phyloP scores from a whole-genome alignment of 2,888 invertebrate genomes.

The Brachypterus glaber region DNA sequence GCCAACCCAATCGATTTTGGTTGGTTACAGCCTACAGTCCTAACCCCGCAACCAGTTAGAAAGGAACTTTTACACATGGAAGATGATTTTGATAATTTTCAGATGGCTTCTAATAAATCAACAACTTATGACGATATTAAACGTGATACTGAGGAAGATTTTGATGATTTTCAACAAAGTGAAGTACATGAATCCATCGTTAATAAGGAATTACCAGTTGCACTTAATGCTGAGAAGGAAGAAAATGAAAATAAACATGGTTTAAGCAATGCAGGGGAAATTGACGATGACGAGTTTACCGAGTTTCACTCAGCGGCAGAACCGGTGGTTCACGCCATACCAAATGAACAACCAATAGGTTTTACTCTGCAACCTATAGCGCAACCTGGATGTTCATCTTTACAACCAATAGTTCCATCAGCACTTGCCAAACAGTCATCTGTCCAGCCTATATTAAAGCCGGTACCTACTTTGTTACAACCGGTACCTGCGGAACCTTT shows the following conservation, averaged over 20 bases:
- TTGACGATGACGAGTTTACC: conserved; percentile 37
- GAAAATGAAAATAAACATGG: conserved; percentile 3
- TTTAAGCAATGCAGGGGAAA: background rate
- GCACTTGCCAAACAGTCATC: too few relatives aligned
- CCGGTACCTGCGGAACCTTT: conserved; percentile 13
- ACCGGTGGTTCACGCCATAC: background rate
- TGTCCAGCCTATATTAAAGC: too few relatives aligned
- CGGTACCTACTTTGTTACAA: conserved; percentile 17
- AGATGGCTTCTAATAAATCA: conserved; percentile 22
- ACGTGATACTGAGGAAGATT: background rate
- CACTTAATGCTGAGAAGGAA: too few relatives aligned
- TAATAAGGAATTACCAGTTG: too few relatives aligned
- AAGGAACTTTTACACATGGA: conserved; percentile 23
- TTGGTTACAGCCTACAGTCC: conserved; percentile 32
- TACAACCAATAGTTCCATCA: too few relatives aligned
- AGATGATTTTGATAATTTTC: conserved; percentile 37
- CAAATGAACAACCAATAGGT: conserved; percentile 8
- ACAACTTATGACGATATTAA: background rate
- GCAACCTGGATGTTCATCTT: too few relatives aligned
- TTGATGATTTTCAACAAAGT: too few relatives aligned
- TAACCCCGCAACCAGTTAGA: conserved; percentile 30
- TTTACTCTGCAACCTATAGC: too few relatives aligned
- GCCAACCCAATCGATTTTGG: conserved; percentile 14
- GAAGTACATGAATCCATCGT: too few relatives aligned
- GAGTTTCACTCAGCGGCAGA: conserved; percentile 34